Base-by-base conservation (phyloP, 2,797 vertebrate genomes). In the Epinephelus coioides region DNA sequence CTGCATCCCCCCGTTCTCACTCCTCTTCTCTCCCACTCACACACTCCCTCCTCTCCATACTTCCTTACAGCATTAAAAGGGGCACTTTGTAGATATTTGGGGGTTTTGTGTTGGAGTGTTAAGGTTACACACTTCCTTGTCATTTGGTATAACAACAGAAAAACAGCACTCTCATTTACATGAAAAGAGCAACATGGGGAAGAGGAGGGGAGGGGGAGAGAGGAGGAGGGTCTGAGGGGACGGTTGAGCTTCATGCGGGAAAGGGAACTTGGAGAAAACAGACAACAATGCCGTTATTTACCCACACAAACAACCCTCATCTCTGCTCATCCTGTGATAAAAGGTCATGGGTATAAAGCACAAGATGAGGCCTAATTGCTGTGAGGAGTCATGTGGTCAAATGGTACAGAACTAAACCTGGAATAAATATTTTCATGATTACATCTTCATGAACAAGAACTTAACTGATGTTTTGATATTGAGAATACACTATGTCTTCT, bases 121-220 rank as follows among this genome's bases (percentile, higher is more conserved):
- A 94, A 93, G 91, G 92, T 92, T 92, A 96, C 94, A 95, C 93
- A 95, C 94, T 96, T 95, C 94, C 95, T 96, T 95, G 95, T 96
- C 90, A 93, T 94, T 94, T 95, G 90, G 95, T 95, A 96, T 96
- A 96, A 96, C 95, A 96, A 96, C 94, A 96, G 95, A 94, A 94
- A 94, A 94, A 89, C 89, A 91, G 86, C 88, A 83, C 88, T 85
- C 91, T 93, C 93, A 95, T 96, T 96, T 94, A 93, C 95, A 96
- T 96, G 94, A 95, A 95, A 96, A 96, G 94, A 94, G 95, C 91
- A 91, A 89, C 83, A 34, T 21, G 86, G 92, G 89, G 81, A 77
- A 68, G 81, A 63, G 44, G 82, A 69, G 75, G 73, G 53, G 71
- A n/a, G 27, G 56, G 17, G 62, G 18, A 30, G 56, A 34, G n/a